Evolutionary conservation across 1,140 invertebrate genomes (phyloP).

Genomic region (Drosophila pachea): DNA sequence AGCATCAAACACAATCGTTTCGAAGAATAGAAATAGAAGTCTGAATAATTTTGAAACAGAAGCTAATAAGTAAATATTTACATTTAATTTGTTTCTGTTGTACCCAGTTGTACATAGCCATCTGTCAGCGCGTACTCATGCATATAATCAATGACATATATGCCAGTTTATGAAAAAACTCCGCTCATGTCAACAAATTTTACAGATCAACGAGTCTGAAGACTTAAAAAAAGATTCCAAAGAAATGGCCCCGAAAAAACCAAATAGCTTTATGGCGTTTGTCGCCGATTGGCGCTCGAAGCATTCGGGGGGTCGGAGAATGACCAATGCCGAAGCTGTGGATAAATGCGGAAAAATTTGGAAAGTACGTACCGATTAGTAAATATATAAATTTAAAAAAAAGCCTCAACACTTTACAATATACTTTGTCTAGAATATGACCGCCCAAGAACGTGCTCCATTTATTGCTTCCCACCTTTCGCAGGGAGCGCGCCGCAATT

Average conservation of each 20-base stretch:
- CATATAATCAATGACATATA: too few species aligned
- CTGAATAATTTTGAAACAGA: too few species aligned
- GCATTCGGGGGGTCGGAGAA: background rate
- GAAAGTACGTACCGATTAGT: slow-evolving; percentile 24
- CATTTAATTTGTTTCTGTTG: too few species aligned
- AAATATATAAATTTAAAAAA: background rate
- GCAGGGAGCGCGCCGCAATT: too few species aligned
- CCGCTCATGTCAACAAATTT: background rate
- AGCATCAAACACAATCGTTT: too few species aligned
- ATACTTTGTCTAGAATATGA: slow-evolving; percentile 34
- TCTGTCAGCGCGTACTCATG: too few species aligned
- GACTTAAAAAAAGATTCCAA: background rate
- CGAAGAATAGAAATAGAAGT: too few species aligned
- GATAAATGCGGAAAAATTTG: slow-evolving; percentile 35
- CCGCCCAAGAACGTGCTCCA: slow-evolving; percentile 39
- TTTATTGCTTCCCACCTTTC: too few species aligned
- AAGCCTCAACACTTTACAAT: background rate
- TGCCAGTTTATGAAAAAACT: too few species aligned
- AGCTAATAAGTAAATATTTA: too few species aligned
- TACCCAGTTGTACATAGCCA: too few species aligned
- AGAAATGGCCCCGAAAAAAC: slow-evolving; percentile 56
- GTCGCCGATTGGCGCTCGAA: slow-evolving; percentile 45
- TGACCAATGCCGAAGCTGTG: slow-evolving; percentile 33
- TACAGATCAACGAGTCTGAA: background rate
- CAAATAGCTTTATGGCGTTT: slow-evolving; percentile 50